Conservation (phyloP, 2,888 invertebrate genomes). For the Pogonocherus hispidulus region DNA sequence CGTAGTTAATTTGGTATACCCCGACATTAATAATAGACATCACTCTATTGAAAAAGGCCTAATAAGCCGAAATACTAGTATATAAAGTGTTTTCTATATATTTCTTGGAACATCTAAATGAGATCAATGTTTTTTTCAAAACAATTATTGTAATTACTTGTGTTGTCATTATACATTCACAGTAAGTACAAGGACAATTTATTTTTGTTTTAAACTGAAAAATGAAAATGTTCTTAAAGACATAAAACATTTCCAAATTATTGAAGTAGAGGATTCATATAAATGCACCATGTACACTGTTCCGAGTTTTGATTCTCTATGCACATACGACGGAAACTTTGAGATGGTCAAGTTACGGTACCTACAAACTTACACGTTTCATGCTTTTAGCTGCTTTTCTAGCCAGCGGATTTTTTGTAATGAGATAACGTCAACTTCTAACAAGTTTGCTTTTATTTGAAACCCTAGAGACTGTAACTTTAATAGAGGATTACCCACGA, state of each 20-base stretch:
- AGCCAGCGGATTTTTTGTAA: constrained; percentile 2
- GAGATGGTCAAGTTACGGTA: constrained; percentile 18
- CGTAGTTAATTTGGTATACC: too few species aligned
- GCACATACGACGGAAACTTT: not conserved
- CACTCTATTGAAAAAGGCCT: too few species aligned
- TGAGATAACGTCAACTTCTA: constrained; percentile 8
- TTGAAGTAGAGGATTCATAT: not conserved
- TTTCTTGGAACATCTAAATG: too few species aligned
- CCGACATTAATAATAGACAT: too few species aligned
- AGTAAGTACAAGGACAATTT: too few species aligned
- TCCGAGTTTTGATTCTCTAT: not conserved
- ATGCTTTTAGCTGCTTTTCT: constrained; percentile 6
- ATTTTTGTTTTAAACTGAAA: too few species aligned
- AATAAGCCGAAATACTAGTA: too few species aligned
- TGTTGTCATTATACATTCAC: too few species aligned
- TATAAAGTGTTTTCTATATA: too few species aligned
- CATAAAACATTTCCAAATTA: not conserved
- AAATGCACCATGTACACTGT: not conserved
- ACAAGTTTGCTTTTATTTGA: constrained; percentile 22
- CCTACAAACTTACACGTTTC: constrained; percentile 17
- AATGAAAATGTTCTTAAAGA: too few species aligned
- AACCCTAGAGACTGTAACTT: constrained; percentile 16
- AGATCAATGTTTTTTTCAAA: too few species aligned
- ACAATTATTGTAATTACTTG: too few species aligned
- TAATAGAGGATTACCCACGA: constrained; percentile 6